phyloP scores from a whole-genome alignment of 2,113 vertebrate genomes.

The Aldabrachelys gigantea region DNA sequence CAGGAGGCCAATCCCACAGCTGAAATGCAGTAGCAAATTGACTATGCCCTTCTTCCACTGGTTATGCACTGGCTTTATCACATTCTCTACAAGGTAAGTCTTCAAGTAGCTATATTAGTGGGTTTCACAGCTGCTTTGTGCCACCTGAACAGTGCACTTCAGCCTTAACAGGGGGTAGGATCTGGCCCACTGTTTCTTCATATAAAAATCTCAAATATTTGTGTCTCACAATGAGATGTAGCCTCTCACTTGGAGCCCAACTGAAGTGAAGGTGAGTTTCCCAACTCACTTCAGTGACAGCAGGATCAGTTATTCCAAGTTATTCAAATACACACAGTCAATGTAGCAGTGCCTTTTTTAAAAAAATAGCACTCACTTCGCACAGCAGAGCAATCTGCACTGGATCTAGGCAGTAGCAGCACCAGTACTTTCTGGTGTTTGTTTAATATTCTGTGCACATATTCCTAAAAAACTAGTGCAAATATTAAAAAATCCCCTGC shows the following conservation, averaged over 20 bases:
- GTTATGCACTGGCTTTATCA: neutral
- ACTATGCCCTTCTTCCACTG: neutral
- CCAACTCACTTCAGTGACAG: neutral
- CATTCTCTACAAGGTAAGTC: neutral
- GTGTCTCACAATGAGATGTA: neutral
- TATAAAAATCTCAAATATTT: neutral
- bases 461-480: conserved; percentile 23
- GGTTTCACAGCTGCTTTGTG: neutral
- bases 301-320: neutral
- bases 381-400: neutral
- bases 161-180: neutral
- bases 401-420: neutral
- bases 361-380: neutral
- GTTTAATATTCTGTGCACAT: neutral
- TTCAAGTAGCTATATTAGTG: neutral
- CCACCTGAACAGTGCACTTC: neutral
- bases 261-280: neutral
- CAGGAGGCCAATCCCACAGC: neutral
- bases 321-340: neutral
- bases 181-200: neutral
- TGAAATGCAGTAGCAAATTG: neutral
- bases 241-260: neutral
- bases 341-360: neutral
- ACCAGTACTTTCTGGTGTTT: neutral
- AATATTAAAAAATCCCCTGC: conserved; percentile 36